These are phyloP conservation scores for Achlya flavicornis DNA, from an alignment of 2,888 invertebrate genomes.

Conservation along the genomic window DNA sequence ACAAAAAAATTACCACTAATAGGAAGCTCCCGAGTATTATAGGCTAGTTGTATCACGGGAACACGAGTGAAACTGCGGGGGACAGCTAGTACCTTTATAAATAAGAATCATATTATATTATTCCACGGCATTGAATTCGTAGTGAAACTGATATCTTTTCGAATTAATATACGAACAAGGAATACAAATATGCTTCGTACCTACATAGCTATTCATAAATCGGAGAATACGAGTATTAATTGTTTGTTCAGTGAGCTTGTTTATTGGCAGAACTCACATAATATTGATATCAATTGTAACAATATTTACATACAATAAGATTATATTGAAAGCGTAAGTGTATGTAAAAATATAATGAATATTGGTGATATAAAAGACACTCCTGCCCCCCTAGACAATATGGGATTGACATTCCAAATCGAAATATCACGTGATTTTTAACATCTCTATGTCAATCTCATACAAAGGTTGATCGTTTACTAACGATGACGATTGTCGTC, in stretches of 20 bases:
- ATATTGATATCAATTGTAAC: background rate
- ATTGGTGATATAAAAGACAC: background rate
- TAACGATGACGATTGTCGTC: no score
- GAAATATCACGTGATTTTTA: no score
- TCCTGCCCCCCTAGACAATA: no score
- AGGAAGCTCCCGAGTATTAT: no score
- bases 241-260: background rate
- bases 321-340: background rate
- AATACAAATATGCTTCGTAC: background rate
- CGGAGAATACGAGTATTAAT: background rate
- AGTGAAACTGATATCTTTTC: background rate
- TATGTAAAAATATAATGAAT: background rate
- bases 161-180: background rate
- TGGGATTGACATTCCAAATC: no score
- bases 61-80: no score
- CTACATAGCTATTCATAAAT: background rate
- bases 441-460: no score
- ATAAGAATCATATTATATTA: no score
- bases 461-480: no score
- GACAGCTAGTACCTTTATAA: no score
- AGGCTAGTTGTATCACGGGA: no score
- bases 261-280: conserved; percentile 5
- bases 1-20: no score
- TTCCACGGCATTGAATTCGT: background rate
- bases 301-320: background rate